These are phyloP conservation scores for Ellobius talpinus DNA, from an alignment of 2,113 vertebrate species.

Conservation along the genomic window DNA sequence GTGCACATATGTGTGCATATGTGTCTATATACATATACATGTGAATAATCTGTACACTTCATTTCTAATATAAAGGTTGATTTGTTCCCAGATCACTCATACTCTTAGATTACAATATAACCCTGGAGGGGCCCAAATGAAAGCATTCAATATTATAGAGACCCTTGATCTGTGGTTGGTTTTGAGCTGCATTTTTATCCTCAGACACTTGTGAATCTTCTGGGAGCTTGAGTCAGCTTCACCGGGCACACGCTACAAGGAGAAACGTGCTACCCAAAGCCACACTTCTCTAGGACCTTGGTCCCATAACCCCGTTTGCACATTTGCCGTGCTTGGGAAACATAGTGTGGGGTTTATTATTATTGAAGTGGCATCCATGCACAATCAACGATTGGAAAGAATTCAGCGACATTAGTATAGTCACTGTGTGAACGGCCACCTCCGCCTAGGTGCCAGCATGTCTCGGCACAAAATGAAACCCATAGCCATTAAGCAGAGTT, in stretches of 20 bases:
- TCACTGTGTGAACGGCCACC: neutral
- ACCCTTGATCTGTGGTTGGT: neutral
- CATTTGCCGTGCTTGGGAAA: neutral
- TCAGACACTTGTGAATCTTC: neutral
- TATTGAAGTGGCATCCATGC: neutral
- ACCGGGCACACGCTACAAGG: neutral
- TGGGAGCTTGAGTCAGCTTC: neutral
- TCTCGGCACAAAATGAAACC: neutral
- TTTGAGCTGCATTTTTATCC: neutral
- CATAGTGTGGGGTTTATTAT: neutral
- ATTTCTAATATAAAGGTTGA: neutral
- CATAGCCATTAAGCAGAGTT: neutral
- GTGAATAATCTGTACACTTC: neutral
- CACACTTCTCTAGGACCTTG: neutral
- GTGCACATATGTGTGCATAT: neutral
- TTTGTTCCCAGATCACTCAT: neutral
- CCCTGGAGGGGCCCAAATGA: neutral
- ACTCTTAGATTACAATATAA: neutral
- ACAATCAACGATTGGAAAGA: neutral
- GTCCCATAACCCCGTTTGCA: neutral
- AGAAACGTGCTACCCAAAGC: neutral
- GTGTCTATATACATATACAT: neutral
- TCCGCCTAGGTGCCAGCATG: neutral
- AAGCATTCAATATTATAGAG: neutral
- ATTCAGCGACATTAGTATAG: neutral